Conservation (phyloP, 2,888 invertebrate genomes). For the Zygaena filipendulae region DNA sequence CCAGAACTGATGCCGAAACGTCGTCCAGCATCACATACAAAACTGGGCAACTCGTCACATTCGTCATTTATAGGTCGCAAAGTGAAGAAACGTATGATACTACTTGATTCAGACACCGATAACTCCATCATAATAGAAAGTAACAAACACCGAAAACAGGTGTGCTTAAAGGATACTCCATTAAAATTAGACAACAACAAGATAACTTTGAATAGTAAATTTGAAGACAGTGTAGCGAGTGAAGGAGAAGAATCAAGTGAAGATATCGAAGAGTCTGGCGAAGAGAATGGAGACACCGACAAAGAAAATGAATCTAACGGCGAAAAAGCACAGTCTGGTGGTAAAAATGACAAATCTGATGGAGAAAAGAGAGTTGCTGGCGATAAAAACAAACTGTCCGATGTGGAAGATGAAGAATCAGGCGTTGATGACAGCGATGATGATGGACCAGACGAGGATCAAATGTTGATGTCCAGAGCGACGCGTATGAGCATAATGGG, state of each 20-base stretch:
- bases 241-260: no score
- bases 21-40: slow-evolving; percentile 23
- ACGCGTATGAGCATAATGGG: slow-evolving; percentile 64
- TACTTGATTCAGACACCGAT: slow-evolving; percentile 49
- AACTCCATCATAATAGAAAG: slow-evolving; percentile 49
- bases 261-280: no score
- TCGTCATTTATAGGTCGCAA: slow-evolving; percentile 30
- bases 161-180: slow-evolving; percentile 47
- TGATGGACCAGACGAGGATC: slow-evolving; percentile 39
- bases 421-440: slow-evolving; percentile 16
- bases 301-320: slow-evolving; percentile 1
- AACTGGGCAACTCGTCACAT: slow-evolving; percentile 22
- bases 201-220: neutral
- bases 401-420: slow-evolving; percentile 9
- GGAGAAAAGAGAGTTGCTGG: slow-evolving; percentile 7
- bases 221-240: no score
- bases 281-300: neutral
- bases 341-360: slow-evolving; percentile 4
- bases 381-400: slow-evolving; percentile 1
- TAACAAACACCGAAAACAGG: slow-evolving; percentile 33
- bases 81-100: slow-evolving; percentile 43
- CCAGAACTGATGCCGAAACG: slow-evolving; percentile 45
- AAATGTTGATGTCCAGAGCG: slow-evolving; percentile 54
- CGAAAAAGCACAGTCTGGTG: slow-evolving; percentile 6
- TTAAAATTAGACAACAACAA: slow-evolving; percentile 25